Base-by-base conservation (phyloP, 2,797 vertebrate genomes). In the Protonibea diacanthus region DNA sequence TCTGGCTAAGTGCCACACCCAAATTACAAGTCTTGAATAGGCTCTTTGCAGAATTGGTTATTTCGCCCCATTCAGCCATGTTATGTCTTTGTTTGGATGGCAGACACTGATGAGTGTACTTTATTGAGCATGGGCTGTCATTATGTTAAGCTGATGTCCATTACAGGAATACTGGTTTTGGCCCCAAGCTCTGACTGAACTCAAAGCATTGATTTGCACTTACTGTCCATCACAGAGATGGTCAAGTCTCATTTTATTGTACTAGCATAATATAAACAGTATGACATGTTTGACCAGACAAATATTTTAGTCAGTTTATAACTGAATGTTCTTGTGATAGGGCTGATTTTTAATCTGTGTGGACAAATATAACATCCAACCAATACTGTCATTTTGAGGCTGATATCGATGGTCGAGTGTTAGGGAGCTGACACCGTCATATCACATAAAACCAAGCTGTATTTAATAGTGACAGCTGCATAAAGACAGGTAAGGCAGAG, bases 101-200 rank as follows among this genome's bases (percentile, higher is more conserved):
- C 74, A 85, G 78, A 63, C 57, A 74, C 64, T 58, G 78, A 85
- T 74, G 80, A 74, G 45, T 58, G 67, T 48, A 73, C 56, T 83
- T 87, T 87, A 88, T 83, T 83, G 85, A 88, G 65, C 65, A 23
- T 20, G 42, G 6, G 58, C 71, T 83, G 85, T 82, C 79, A 83
- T 88, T 87, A 83, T 82, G 84, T 88, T 88, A 81, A 87, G 82
- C 69, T 87, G 79, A 85, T 80, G 72, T 81, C 81, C 86, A 91
- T 89, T 88, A 81, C 77, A 87, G 71, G 80, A 76, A 74, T 33
- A 49, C 76, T 76, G 82, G 66, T 71, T 60, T 59, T 56, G 52
- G 76, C 83, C 78, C 69, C 55, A 7, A 67, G 11, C 80, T 81
- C 81, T 57, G 74, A 82, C 80, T 79, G 38, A 82, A 83, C 78